Evolutionary conservation across 2,888 invertebrate species (phyloP).

Genomic region (Quadroppia sp.): DNA sequence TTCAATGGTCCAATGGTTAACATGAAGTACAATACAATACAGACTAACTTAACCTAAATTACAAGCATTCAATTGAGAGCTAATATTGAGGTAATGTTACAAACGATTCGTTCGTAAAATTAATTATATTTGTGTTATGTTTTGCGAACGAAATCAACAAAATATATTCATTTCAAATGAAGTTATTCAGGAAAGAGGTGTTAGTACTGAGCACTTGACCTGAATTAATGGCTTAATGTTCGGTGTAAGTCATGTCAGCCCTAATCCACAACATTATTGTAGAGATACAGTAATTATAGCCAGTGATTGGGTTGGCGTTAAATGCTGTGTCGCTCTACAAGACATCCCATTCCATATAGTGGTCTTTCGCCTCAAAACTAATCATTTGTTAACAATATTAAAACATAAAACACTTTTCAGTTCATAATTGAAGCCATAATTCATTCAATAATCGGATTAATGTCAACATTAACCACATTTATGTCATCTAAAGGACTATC

Average conservation of each 20-base stretch:
- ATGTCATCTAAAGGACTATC: background rate
- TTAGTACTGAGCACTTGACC: constrained; percentile 4
- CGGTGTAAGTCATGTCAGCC: background rate
- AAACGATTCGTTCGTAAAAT: constrained; percentile 4
- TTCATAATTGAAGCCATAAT: background rate
- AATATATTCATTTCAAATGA: background rate
- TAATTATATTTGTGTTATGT: background rate
- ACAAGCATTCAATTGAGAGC: background rate
- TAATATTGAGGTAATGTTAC: constrained; percentile 2
- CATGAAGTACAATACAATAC: background rate
- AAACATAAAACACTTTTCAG: background rate
- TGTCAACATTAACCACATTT: background rate
- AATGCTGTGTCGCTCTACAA: background rate
- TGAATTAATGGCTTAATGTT: background rate
- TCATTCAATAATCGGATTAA: constrained; percentile 23
- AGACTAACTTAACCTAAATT: constrained; percentile 11
- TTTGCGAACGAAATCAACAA: background rate
- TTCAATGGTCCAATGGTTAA: background rate
- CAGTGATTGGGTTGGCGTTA: background rate
- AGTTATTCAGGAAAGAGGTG: background rate
- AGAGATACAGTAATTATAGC: no score
- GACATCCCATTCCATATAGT: background rate
- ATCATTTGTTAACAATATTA: background rate
- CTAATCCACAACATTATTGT: background rate
- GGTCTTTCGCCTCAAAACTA: constrained; percentile 4